Evolutionary conservation across 2,113 vertebrate genomes (phyloP), one percentile per base, ranked within the genome.

Genomic region (Piaya cayana): DNA sequence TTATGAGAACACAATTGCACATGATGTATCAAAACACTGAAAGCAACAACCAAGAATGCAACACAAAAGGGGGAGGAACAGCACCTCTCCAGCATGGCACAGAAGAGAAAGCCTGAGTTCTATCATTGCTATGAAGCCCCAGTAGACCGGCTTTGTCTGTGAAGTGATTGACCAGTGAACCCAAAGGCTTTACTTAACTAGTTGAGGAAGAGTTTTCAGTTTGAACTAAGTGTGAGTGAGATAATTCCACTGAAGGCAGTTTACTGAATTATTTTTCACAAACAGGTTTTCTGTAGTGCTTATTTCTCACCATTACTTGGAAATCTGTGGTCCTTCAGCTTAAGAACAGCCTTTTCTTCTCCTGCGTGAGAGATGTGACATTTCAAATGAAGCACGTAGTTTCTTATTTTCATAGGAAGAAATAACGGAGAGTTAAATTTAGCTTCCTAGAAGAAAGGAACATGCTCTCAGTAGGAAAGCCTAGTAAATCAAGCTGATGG

Each of bases 401-500:
- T 12, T 21, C 91, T 92, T 83, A 34, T 96, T 96, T 95, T 89
- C 74, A 62, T 55, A 26, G 65, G 19, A 34, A 81, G 84, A 63
- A 92, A 78, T 72, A 96, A 93, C 15, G 36, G 87, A 17, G 50
- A 26, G 13, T 72, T 93, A 82, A 80, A 93, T 95, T 92, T 86
- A 90, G 90, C 65, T 34, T 56, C 42, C 60, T 14, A 42, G 87
- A 88, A 34, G 79, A 15, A 60, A 53, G 60, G 65, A 32, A 25
- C 15, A 2, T 34, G 72, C 29, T 79, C 53, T 20, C 45, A 19
- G 62, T 18, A 59, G 80, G 58, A 6, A 42, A 26, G 34, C 9
- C n/a, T 11, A 21, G 86, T 90, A 60, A 83, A 85, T 90, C 88
- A 52, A 9, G 59, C 0, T 75, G 86, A 90, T 94, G 90, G 93